Percentiles rank a stretch among this genome's conserved stretches.
Evolutionary conservation across 2,113 vertebrate genomes (phyloP).

Genomic region (Catharus minimus): DNA sequence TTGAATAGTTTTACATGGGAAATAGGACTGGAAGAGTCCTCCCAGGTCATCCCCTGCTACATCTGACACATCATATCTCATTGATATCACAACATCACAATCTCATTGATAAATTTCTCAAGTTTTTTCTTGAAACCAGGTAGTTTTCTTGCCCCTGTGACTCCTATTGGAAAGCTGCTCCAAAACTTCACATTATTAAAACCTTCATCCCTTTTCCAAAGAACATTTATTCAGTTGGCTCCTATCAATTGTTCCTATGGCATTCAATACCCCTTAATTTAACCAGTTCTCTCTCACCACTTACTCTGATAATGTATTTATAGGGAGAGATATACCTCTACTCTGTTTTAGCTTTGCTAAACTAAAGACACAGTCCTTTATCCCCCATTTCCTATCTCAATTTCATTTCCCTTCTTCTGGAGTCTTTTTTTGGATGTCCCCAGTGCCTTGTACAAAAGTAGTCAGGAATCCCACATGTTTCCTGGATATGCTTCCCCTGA

Average conservation of each 20-base stretch:
- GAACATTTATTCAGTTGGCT: not conserved
- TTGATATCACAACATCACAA: slow-evolving; percentile 54
- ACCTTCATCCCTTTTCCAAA: not conserved
- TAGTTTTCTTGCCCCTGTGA: slow-evolving; percentile 39
- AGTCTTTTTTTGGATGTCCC: slow-evolving; percentile 49
- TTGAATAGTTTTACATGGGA: slow-evolving; percentile 62
- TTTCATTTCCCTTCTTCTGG: slow-evolving; percentile 1
- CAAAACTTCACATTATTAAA: slow-evolving; percentile 14
- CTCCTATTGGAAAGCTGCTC: not conserved
- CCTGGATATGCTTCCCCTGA: slow-evolving; percentile 57
- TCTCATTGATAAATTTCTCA: slow-evolving; percentile 60
- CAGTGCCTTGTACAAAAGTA: slow-evolving; percentile 47
- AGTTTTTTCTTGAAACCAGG: slow-evolving; percentile 31
- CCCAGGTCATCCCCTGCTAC: slow-evolving; percentile 36
- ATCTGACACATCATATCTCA: slow-evolving; percentile 7
- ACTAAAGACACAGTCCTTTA: not conserved
- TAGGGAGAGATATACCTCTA: not conserved
- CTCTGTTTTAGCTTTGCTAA: not conserved
- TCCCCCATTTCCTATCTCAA: not conserved
- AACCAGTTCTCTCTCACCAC: not conserved
- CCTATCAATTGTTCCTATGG: not conserved
- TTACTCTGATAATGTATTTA: not conserved
- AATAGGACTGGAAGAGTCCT: slow-evolving; percentile 41
- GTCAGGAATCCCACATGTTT: slow-evolving; percentile 57
- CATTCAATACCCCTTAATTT: not conserved